Conservation (phyloP, 2,113 vertebrate species). For the Hyperopisus bebe region DNA sequence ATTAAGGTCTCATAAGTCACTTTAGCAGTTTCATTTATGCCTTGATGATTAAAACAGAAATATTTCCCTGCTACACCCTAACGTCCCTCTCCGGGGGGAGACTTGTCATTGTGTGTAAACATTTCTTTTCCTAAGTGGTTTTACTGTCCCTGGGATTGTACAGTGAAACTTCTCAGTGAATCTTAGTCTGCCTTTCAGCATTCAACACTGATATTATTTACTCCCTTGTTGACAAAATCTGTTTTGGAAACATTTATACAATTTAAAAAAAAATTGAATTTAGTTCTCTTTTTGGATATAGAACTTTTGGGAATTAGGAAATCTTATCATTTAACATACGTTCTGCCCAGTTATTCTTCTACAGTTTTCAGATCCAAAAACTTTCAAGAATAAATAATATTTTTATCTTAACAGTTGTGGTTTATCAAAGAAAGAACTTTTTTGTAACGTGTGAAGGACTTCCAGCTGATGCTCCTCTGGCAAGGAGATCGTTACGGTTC, state of each 20-base stretch:
- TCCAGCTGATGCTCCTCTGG: background rate
- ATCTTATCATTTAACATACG: background rate
- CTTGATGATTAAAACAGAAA: conserved; percentile 12
- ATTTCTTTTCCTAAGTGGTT: background rate
- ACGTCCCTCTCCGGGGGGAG: background rate
- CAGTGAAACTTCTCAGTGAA: background rate
- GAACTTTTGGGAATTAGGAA: background rate
- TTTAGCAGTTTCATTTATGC: conserved; percentile 5
- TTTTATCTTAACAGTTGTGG: conserved; percentile 1
- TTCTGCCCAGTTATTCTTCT: background rate
- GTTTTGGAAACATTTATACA: background rate
- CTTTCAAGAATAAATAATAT: background rate
- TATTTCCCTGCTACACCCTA: background rate
- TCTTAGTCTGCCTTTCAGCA: background rate
- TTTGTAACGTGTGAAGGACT: background rate
- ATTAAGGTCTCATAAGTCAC: background rate
- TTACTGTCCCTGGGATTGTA: background rate
- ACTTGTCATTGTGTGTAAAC: background rate
- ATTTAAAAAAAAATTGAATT: background rate
- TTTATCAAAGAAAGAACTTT: background rate
- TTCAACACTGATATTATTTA: background rate
- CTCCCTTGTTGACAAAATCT: background rate
- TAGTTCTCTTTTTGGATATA: background rate
- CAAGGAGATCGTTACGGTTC: background rate
- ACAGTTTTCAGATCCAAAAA: background rate